A percentile compares a stretch with the other conserved stretches of the same genome.
phyloP scores from a whole-genome alignment of 1,140 invertebrate species.

The Trichonephila clavata region DNA sequence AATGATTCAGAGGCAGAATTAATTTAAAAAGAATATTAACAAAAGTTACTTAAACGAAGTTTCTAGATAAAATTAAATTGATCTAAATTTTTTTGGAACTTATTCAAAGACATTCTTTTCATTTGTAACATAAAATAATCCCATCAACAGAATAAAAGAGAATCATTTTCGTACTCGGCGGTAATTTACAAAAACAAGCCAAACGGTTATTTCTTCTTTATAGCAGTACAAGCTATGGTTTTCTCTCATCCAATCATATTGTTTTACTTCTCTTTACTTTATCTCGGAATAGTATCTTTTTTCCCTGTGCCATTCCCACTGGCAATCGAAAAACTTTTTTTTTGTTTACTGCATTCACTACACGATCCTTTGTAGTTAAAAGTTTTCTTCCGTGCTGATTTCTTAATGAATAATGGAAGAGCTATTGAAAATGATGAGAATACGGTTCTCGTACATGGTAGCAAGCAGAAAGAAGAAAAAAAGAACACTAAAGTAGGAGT shows the following conservation, averaged over 20 bases:
- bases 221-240: background rate
- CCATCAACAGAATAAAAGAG: background rate
- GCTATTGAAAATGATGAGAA: constrained; percentile 33
- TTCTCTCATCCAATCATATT: background rate
- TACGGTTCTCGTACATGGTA: background rate
- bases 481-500: background rate
- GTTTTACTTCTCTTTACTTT: background rate
- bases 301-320: background rate
- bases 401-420: constrained; percentile 63
- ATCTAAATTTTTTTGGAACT: too few species aligned
- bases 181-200: constrained; percentile 50
- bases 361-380: constrained; percentile 47
- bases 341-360: constrained; percentile 59
- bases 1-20: too few species aligned
- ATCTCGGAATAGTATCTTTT: background rate
- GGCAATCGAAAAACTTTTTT: constrained; percentile 40
- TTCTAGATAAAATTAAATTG: too few species aligned
- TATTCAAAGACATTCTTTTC: too few species aligned
- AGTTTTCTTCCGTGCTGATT: constrained; percentile 57
- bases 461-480: background rate
- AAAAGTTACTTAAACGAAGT: too few species aligned
- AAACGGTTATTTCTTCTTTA: background rate
- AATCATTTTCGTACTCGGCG: constrained; percentile 22
- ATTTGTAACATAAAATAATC: too few species aligned
- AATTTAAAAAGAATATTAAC: too few species aligned